Evolutionary conservation across 2,113 vertebrate species (phyloP).

Genomic region (Tonatia bakeri): DNA sequence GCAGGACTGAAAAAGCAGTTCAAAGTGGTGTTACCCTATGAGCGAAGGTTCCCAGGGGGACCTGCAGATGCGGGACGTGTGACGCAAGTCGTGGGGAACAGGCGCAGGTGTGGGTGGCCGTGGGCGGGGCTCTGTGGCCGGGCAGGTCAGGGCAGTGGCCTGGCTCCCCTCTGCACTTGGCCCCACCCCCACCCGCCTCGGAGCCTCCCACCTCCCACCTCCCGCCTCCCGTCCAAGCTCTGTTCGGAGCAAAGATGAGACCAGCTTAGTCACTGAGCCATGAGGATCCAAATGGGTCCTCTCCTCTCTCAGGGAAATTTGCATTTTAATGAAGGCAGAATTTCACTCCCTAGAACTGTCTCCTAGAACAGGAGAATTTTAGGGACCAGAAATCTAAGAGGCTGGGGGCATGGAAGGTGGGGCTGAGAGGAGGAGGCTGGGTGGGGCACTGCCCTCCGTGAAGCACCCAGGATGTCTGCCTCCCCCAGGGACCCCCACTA

Average conservation of each 20-base stretch:
- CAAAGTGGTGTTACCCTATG: neutral
- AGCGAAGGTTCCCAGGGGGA: neutral
- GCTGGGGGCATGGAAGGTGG: accelerated
- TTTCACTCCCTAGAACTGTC: neutral
- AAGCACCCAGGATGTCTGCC: neutral
- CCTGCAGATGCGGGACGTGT: accelerated
- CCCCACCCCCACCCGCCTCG: no score
- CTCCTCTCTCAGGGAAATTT: neutral
- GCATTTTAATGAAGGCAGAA: neutral
- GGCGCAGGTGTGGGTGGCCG: neutral
- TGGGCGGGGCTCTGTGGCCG: accelerated
- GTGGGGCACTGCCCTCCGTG: accelerated
- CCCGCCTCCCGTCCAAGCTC: neutral
- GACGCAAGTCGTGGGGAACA: accelerated
- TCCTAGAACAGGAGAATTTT: neutral
- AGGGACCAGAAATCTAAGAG: neutral
- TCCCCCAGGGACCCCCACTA: accelerated
- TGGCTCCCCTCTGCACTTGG: accelerated
- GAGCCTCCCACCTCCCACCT: neutral
- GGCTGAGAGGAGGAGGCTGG: neutral
- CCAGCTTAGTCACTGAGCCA: neutral
- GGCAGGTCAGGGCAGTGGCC: neutral
- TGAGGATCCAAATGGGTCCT: neutral
- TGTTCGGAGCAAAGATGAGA: neutral
- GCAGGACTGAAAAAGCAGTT: neutral